Evolutionary conservation across 1,140 invertebrate species (phyloP).

Genomic region (Uloborus diversus): DNA sequence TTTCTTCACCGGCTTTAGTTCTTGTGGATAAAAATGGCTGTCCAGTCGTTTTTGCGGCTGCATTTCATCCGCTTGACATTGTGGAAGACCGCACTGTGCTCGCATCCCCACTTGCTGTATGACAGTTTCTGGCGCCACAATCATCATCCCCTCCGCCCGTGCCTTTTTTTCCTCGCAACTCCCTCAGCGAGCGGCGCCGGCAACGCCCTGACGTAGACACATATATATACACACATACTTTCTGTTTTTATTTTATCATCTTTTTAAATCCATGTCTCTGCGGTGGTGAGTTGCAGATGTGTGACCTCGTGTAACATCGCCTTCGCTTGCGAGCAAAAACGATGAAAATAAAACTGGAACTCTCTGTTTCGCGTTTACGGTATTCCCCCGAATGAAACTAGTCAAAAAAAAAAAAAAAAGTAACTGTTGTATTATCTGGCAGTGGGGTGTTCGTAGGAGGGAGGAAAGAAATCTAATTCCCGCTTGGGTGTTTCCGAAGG

Average conservation of each 20-base stretch:
- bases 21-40: too few relatives aligned
- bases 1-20: too few relatives aligned
- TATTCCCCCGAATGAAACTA: too few relatives aligned
- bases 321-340: too few relatives aligned
- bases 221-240: not conserved
- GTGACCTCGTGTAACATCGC: too few relatives aligned
- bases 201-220: constrained; percentile 9
- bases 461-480: too few relatives aligned
- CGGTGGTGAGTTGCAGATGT: constrained; percentile 32
- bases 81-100: constrained; percentile 20
- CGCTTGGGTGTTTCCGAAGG: too few relatives aligned
- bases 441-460: too few relatives aligned
- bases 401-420: too few relatives aligned
- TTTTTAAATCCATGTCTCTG: constrained; percentile 9
- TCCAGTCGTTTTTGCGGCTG: not conserved
- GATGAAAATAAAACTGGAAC: too few relatives aligned
- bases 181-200: constrained; percentile 8
- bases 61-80: constrained; percentile 13
- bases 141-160: constrained; percentile 10
- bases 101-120: not conserved
- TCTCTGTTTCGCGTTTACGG: too few relatives aligned
- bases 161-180: not conserved
- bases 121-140: constrained; percentile 53
- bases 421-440: too few relatives aligned
- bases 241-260: not conserved